Evolutionary conservation across 1,140 invertebrate genomes (phyloP).

Genomic region (Lasioglossum albipes): DNA sequence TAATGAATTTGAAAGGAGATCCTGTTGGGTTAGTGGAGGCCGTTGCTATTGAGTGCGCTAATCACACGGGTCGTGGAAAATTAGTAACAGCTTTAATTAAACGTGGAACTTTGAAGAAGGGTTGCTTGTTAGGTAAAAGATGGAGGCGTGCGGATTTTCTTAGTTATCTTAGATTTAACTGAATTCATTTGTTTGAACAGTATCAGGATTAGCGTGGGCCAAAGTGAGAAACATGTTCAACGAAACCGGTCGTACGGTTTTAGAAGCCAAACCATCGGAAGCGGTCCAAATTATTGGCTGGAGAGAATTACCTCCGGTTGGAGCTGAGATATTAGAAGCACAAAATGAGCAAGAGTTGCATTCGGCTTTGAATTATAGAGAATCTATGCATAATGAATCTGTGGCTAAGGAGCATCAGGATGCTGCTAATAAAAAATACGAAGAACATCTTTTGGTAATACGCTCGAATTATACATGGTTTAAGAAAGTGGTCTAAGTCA

Average conservation of each 20-base stretch:
- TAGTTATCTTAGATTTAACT: not conserved
- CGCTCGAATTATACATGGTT: not conserved
- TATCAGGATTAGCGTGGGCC: constrained; percentile 90
- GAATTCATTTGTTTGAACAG: constrained; percentile 62
- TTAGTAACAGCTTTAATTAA: constrained; percentile 93
- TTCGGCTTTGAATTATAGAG: constrained; percentile 85
- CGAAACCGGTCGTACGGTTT: constrained; percentile 86
- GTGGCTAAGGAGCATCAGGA: constrained; percentile 83
- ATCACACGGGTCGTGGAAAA: constrained; percentile 89
- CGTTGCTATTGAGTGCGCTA: constrained; percentile 92
- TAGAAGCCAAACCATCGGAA: constrained; percentile 87
- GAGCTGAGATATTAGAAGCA: constrained; percentile 93
- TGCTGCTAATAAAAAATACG: constrained; percentile 83
- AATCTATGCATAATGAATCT: constrained; percentile 81
- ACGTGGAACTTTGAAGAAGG: constrained; percentile 92
- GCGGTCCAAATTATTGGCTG: constrained; percentile 95
- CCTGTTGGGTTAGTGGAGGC: constrained; percentile 92
- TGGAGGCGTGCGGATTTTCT: not conserved
- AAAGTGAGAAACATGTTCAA: constrained; percentile 94
- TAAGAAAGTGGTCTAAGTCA: no score
- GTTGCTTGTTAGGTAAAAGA: constrained; percentile 83
- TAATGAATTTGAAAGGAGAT: constrained; percentile 92
- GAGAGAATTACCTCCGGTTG: constrained; percentile 91
- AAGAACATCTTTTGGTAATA: constrained; percentile 16
- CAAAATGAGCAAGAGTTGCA: constrained; percentile 87